Percentiles rank a stretch among this genome's conserved stretches.
Conservation (phyloP, 2,113 vertebrate species). For the Myxocyprinus asiaticus region DNA sequence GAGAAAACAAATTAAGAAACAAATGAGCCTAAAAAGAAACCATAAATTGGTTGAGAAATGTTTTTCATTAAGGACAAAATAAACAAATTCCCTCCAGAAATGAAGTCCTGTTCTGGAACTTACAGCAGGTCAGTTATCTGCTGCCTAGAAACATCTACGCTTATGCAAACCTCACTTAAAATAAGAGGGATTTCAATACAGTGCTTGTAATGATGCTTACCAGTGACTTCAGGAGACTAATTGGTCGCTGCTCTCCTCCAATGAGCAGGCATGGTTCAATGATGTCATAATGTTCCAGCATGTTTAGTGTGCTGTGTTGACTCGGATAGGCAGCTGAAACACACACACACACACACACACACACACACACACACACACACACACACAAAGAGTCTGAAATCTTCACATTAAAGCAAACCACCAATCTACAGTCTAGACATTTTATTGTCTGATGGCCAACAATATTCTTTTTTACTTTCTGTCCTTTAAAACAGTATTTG, state of each 20-base stretch:
- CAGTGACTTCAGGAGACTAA: constrained; percentile 67
- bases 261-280: constrained; percentile 77
- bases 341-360: constrained; percentile 8
- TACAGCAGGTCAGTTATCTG: background rate
- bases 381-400: background rate
- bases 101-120: background rate
- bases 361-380: too few species aligned
- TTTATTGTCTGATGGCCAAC: background rate
- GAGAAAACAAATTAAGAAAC: constrained; percentile 47
- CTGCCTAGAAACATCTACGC: background rate
- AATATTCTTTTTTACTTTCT: background rate
- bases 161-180: background rate
- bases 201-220: constrained; percentile 54
- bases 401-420: background rate
- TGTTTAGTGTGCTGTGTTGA: constrained; percentile 50
- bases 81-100: constrained; percentile 7
- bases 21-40: constrained; percentile 20
- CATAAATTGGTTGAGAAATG: constrained; percentile 40
- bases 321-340: constrained; percentile 49
- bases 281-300: constrained; percentile 68
- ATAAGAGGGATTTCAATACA: background rate
- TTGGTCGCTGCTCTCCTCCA: constrained; percentile 76
- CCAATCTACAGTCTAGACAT: background rate
- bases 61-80: constrained; percentile 37
- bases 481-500: background rate